Conservation (phyloP, 2,113 vertebrate genomes). For the Anguilla japonica region DNA sequence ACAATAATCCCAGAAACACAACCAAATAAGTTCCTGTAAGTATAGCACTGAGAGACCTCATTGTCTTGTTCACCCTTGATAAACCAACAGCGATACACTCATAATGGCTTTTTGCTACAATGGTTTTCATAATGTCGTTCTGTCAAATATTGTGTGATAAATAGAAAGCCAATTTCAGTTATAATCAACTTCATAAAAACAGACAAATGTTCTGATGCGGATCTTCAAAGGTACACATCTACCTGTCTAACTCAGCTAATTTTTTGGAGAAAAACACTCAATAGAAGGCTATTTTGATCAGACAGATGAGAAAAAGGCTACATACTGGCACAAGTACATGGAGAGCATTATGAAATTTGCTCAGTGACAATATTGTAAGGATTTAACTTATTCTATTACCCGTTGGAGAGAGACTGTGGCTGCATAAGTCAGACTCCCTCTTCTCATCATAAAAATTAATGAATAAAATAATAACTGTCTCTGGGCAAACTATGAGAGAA, state of each 20-base stretch:
- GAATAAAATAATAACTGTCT: no score
- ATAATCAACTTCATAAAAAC: background rate
- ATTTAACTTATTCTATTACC: no score
- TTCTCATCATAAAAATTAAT: no score
- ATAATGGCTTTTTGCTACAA: background rate
- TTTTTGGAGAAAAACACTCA: background rate
- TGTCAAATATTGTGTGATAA: background rate
- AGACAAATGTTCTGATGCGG: background rate
- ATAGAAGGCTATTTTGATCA: no score
- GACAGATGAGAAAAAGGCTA: no score
- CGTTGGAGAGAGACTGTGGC: no score
- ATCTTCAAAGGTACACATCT: background rate
- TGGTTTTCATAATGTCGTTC: background rate
- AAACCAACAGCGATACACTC: background rate
- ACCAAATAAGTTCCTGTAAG: slow-evolving; percentile 1
- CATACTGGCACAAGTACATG: no score
- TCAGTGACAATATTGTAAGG: no score
- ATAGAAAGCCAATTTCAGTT: background rate
- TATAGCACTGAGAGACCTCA: background rate
- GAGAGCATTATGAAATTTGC: no score
- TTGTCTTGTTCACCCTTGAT: background rate
- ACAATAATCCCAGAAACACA: background rate
- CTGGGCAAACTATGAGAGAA: no score
- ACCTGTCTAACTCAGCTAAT: background rate
- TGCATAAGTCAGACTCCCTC: no score